Evolutionary conservation across 2,888 invertebrate species (phyloP).

Genomic region (Microchrysa polita): DNA sequence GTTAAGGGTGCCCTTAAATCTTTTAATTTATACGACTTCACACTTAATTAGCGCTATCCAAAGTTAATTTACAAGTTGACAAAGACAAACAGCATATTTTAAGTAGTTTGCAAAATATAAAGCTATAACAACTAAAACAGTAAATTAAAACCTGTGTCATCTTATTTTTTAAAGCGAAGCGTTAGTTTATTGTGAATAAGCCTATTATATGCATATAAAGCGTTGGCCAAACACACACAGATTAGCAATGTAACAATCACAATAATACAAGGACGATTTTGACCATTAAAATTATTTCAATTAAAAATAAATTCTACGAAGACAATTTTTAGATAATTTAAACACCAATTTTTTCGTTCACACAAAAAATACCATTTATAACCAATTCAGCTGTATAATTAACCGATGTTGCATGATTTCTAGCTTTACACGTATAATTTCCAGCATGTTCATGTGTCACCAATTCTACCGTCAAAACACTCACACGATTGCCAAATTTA

Average conservation of each 20-base stretch:
- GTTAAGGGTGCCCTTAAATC: no score
- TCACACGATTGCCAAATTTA: constrained; percentile 66
- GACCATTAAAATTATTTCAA: not conserved
- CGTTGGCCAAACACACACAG: not conserved
- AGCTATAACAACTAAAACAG: no score
- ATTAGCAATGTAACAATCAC: constrained; percentile 1
- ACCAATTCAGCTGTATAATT: constrained; percentile 68
- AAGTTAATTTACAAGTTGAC: no score
- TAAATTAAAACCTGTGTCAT: no score
- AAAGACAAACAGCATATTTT: no score
- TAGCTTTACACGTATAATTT: constrained; percentile 72
- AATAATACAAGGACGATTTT: not conserved
- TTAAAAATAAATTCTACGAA: not conserved
- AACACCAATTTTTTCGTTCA: not conserved
- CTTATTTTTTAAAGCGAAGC: not conserved
- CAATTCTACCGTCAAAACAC: constrained; percentile 68
- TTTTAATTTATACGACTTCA: no score
- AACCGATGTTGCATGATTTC: constrained; percentile 70
- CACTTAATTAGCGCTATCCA: no score
- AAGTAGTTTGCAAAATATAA: no score
- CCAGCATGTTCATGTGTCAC: constrained; percentile 70
- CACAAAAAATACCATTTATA: constrained; percentile 21
- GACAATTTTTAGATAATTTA: not conserved
- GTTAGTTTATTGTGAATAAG: constrained; percentile 2
- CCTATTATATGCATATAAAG: not conserved